Conservation (phyloP, 2,888 invertebrate species). For the Fragum whitleyi region DNA sequence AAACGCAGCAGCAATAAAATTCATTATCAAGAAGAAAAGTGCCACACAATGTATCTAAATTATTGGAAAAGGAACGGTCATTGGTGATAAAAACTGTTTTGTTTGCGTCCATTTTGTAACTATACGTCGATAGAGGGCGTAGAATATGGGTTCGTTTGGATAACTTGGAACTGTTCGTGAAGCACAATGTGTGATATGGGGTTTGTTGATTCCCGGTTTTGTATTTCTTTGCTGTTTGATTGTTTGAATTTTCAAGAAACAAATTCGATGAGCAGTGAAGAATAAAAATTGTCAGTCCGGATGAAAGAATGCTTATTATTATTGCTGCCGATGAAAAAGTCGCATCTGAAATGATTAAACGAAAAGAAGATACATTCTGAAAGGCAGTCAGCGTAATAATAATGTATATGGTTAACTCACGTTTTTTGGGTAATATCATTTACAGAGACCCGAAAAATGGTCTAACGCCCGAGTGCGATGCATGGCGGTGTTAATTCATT, state of each 20-base stretch:
- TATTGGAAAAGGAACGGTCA: background rate
- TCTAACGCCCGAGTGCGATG: too few relatives aligned
- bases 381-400: too few relatives aligned
- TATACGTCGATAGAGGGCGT: conserved; percentile 2
- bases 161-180: background rate
- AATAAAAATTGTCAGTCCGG: conserved; percentile 2
- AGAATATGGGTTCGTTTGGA: background rate
- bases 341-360: conserved; percentile 1
- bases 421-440: too few relatives aligned
- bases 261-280: background rate
- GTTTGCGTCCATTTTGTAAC: background rate
- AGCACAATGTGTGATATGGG: conserved; percentile 2
- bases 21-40: background rate
- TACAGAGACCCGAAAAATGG: too few relatives aligned
- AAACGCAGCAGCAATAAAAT: background rate
- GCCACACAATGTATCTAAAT: background rate
- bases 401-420: too few relatives aligned
- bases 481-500: too few relatives aligned
- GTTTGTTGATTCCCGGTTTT: background rate
- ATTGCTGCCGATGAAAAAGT: background rate
- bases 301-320: background rate
- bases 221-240: background rate
- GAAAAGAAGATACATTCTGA: too few relatives aligned
- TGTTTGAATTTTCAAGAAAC: background rate
- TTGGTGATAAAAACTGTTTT: conserved; percentile 6